These are phyloP conservation scores for Corythucha ciliata DNA, from an alignment of 2,888 invertebrate genomes.

Conservation along the genomic window DNA sequence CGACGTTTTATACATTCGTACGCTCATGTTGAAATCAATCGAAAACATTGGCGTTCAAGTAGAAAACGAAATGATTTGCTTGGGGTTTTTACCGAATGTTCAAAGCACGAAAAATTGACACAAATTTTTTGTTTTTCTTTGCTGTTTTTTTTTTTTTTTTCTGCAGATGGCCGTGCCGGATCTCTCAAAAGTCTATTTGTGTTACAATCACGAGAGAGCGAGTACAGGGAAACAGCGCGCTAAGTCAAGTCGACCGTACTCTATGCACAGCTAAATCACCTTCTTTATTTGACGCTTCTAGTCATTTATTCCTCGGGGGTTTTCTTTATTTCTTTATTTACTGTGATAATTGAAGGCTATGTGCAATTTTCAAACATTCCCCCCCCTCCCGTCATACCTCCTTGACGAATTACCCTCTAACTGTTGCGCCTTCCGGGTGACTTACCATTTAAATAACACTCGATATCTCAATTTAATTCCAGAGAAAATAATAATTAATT, in stretches of 20 bases:
- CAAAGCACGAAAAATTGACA: neutral
- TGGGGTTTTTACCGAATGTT: neutral
- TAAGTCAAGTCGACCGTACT: conserved; percentile 22
- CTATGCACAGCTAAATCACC: conserved; percentile 5
- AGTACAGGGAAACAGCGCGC: conserved; percentile 38
- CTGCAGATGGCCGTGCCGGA: conserved; percentile 50
- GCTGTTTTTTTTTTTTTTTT: conserved; percentile 1
- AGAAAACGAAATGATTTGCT: neutral
- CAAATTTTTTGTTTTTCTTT: neutral
- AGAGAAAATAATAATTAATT: too few relatives aligned
- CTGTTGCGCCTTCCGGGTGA: too few relatives aligned
- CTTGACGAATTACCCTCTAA: too few relatives aligned
- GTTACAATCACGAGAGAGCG: conserved; percentile 52
- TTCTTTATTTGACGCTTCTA: too few relatives aligned
- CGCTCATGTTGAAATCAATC: conserved; percentile 1
- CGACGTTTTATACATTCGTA: conserved; percentile 17
- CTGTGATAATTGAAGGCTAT: too few relatives aligned
- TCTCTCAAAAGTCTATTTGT: conserved; percentile 56
- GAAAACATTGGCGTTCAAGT: conserved; percentile 8
- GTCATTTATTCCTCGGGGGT: too few relatives aligned
- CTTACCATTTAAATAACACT: too few relatives aligned
- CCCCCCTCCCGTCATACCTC: too few relatives aligned
- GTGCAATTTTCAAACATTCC: too few relatives aligned
- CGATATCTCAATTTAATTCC: too few relatives aligned
- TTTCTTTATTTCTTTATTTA: too few relatives aligned